Percentiles rank a stretch among this genome's conserved stretches.
Conservation (phyloP, 2,888 invertebrate genomes). For the Galerucella pusilla region DNA sequence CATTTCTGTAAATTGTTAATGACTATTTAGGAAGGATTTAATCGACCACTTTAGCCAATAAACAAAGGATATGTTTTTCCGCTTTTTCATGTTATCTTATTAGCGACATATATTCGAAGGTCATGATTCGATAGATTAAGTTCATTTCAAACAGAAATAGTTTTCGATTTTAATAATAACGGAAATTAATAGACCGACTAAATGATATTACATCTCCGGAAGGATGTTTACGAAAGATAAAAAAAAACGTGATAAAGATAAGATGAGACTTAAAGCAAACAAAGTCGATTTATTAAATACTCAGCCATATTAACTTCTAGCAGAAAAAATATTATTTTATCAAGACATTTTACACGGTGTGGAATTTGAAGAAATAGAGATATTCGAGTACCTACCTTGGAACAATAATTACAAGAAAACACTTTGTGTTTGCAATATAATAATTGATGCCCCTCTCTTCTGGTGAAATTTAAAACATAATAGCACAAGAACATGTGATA, state of each 20-base stretch:
- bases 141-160: neutral
- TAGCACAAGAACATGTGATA: no score
- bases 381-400: no score
- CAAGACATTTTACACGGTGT: neutral
- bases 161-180: slow-evolving; percentile 11
- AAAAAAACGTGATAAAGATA: slow-evolving; percentile 11
- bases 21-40: neutral
- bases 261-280: slow-evolving; percentile 7
- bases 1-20: neutral
- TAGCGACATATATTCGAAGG: neutral
- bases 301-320: neutral
- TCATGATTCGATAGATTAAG: neutral
- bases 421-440: no score
- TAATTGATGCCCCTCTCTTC: no score
- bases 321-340: neutral
- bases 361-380: no score
- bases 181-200: slow-evolving; percentile 12
- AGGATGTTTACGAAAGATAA: slow-evolving; percentile 18
- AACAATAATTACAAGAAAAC: no score
- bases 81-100: neutral
- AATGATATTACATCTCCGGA: slow-evolving; percentile 9
- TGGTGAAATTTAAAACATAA: no score
- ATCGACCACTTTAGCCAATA: neutral
- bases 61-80: slow-evolving; percentile 5
- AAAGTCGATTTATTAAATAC: neutral